Evolutionary conservation across 2,888 invertebrate species (phyloP), one percentile per base, ranked within the genome.

Genomic region (Drosophila neotestacea): DNA sequence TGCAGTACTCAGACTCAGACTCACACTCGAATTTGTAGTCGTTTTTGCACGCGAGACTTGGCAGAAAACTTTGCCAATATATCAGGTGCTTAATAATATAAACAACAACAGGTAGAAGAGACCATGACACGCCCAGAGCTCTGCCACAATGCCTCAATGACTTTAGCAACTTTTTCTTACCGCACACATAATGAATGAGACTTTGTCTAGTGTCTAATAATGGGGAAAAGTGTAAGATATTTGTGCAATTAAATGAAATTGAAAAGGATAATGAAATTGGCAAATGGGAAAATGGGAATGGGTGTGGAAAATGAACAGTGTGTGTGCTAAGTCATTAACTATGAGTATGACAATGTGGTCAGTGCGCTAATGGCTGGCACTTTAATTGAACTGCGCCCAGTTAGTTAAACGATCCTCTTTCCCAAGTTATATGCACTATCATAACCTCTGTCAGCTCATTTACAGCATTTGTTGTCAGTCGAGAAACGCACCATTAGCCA

Each of bases 21-120:
- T 47, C 50, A 51, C 47, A 60, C 39, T 48, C 11, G 38, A 10
- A 42, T 6, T 28, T 36, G 39, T 30, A 41, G 7, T 44, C 42
- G 60, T 4, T 1, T 39, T 52, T 34, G 64, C 68, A 61, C 70
- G 61, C 50, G 72, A 72, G 80, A 70, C 73, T 54, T 46, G 61
- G 51, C 27, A 46, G 64, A 47, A 79, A 85, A 85, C 74, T 85
- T 88, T 85, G 60, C 81, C 85, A 85, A 85, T 85, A 88, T 85
- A 85, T 88, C 85, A 83, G 80, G 59, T 78, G 78, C 78, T 85
- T 84, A 84, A 85, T 81, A 83, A 83, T 78, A 85, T 85, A 85
- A 85, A 81, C 84, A 85, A 85, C 79, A 75, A 73, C 85, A 78
- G 74, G 78, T 77, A n/a, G 48, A 48, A 41, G 11, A 39, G 36